Evolutionary conservation across 2,797 vertebrate species (phyloP), one percentile per base, ranked within the genome.

Genomic region (Platyrinchus mystaceus): DNA sequence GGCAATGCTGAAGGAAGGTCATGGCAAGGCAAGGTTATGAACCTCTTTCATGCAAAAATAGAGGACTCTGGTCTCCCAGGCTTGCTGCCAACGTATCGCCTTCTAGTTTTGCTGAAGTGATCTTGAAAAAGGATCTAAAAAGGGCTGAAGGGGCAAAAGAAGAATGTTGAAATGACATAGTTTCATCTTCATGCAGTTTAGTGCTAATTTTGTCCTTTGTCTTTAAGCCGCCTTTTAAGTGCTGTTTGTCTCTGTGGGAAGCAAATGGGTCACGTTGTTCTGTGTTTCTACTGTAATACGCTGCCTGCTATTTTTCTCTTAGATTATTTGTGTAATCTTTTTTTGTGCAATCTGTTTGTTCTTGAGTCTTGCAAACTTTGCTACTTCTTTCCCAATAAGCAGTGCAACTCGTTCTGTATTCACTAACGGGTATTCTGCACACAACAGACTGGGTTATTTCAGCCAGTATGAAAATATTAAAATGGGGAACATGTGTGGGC

Each of bases 271-370:
- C 95, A 94, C 68, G 90, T 96, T 97, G 96, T 95, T 95, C 94
- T 90, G 4, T 87, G 94, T 90, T 94, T 96, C 95, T 96, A 92
- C 93, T 96, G 95, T 96, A 94, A 96, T 94, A 94, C 56, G 2
- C 91, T 94, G 89, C 95, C 86, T 95, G 92, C 94, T 97, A 94
- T 96, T 96, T 96, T 97, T 87, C 94, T 95, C 91, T 94, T 77
- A 92, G 95, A 91, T 94, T 96, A 96, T 97, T 97, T 96, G 95
- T 97, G 93, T 96, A 97, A 95, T 97, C 94, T 94, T 94, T 96
- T 96, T 96, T 96, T 96, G 94, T 95, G 94, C 93, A 97, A 96
- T 97, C 94, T 95, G 94, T 96, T 96, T 96, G 87, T 94, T 96
- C 94, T 83, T 55, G 67, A 74, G 77, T 92, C 91, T 94, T 87